These are phyloP conservation scores for Lytechinus pictus DNA, from an alignment of 35 echinoderm and acorn worm species.

Conservation along the genomic window DNA sequence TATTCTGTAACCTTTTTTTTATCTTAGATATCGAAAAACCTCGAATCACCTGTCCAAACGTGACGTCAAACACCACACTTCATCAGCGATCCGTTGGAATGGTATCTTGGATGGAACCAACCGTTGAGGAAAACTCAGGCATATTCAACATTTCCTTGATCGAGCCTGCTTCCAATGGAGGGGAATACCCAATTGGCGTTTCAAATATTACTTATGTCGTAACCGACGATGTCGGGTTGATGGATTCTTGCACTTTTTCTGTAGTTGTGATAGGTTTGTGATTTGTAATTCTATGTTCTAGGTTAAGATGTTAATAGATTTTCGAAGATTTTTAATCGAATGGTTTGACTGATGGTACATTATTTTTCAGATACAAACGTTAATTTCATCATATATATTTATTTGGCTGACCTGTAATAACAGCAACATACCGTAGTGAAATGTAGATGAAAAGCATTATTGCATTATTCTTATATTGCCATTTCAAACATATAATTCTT, in stretches of 20 bases:
- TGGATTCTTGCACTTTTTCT: background rate
- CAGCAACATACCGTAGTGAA: too few species aligned
- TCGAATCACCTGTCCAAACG: background rate
- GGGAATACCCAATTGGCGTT: background rate
- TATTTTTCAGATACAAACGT: too few species aligned
- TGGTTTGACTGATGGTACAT: too few species aligned
- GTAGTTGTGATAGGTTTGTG: background rate
- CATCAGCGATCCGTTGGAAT: background rate
- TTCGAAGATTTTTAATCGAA: too few species aligned
- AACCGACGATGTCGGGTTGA: background rate
- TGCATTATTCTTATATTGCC: too few species aligned
- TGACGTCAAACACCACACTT: background rate
- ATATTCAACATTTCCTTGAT: background rate
- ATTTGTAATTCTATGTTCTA: too few species aligned
- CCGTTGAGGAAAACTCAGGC: background rate
- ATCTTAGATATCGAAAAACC: background rate
- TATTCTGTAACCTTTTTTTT: background rate
- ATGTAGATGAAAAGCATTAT: too few species aligned
- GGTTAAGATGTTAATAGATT: background rate
- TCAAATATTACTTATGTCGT: background rate
- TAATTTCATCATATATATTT: too few species aligned
- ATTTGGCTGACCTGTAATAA: too few species aligned
- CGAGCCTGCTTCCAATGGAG: background rate
- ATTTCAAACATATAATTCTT: too few species aligned
- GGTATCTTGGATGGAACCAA: slow-evolving; percentile 29